Conservation (phyloP, 2,113 vertebrate genomes). For the Dicerorhinus sumatrensis region DNA sequence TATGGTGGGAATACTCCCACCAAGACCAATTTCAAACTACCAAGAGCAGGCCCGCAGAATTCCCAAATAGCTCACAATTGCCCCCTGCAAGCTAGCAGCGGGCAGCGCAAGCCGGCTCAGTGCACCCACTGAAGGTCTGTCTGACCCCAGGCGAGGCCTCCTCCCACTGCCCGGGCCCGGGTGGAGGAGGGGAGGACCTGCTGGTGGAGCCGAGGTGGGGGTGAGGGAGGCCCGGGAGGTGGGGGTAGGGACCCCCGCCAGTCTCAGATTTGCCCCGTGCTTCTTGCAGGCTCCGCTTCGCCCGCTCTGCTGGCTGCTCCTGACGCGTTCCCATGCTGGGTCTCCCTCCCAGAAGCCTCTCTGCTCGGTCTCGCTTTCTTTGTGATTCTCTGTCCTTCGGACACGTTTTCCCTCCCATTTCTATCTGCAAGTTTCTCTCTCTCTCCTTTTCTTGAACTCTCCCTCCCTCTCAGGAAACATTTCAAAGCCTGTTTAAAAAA, state of each 20-base stretch:
- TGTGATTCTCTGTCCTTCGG: neutral
- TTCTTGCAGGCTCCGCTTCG: fast-evolving
- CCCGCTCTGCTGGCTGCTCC: neutral
- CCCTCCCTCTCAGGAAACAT: conserved; percentile 71
- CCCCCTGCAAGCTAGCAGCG: neutral
- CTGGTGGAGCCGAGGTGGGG: fast-evolving
- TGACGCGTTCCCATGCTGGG: neutral
- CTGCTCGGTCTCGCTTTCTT: neutral
- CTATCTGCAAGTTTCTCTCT: neutral
- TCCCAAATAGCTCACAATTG: neutral
- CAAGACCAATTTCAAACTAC: neutral
- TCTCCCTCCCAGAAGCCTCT: neutral
- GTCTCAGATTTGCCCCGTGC: fast-evolving
- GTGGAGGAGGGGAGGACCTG: neutral
- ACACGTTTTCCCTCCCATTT: neutral
- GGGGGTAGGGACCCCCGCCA: no score
- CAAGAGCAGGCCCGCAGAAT: neutral
- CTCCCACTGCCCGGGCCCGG: neutral
- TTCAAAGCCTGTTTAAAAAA: conserved; percentile 77
- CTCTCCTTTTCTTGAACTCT: conserved; percentile 39
- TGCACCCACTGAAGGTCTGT: neutral
- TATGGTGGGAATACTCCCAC: neutral
- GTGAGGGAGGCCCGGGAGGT: neutral
- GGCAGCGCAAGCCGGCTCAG: fast-evolving
- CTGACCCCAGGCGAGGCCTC: neutral